Conservation (phyloP, 2,888 invertebrate genomes). For the Eugnorisma glareosa region DNA sequence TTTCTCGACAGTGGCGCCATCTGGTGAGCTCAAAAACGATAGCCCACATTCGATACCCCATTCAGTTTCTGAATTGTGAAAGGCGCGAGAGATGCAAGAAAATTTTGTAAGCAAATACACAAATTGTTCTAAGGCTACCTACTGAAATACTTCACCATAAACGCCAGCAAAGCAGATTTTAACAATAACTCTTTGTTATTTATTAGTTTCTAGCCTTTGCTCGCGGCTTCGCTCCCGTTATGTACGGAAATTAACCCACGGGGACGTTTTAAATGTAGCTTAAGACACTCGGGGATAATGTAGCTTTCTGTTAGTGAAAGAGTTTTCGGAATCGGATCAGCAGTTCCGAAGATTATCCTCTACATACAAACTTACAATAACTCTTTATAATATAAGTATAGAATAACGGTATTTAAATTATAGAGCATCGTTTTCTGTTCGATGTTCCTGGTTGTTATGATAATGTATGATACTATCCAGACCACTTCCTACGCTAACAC, state of each 20-base stretch:
- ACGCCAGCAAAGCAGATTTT: constrained; percentile 2
- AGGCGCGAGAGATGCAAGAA: not conserved
- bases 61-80: not conserved
- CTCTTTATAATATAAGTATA: no score
- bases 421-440: constrained; percentile 35
- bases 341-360: no score
- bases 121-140: not conserved
- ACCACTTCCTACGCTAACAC: constrained; percentile 28
- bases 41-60: not conserved
- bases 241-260: no score
- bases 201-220: constrained; percentile 15
- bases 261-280: no score
- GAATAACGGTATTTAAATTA: constrained; percentile 41
- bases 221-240: no score
- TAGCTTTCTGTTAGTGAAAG: no score
- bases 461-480: constrained; percentile 46
- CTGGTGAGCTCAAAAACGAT: no score
- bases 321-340: no score
- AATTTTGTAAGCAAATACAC: not conserved
- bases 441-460: constrained; percentile 39
- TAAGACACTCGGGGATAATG: no score
- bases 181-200: constrained; percentile 30
- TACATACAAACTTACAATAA: no score
- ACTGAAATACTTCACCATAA: not conserved
- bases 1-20: no score